Evolutionary conservation across 2,797 vertebrate species (phyloP), one percentile per base, ranked within the genome.

Genomic region (Scarus forsteni): DNA sequence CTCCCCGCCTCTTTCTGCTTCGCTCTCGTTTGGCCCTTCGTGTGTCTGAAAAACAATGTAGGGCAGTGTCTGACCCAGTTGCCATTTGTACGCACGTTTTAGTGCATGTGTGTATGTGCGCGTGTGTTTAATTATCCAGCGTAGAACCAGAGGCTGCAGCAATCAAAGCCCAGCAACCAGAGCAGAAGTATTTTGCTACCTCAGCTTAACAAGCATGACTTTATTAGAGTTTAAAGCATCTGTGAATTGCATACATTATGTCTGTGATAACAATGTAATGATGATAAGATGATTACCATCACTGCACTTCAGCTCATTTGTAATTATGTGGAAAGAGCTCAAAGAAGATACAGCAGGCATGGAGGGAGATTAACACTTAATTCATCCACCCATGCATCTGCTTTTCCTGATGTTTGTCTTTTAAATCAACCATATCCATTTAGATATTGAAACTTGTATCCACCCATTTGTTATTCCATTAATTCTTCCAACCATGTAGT

Each of bases 1-100:
- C 65, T 86, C 27, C 16, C 36, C 16, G 52, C 54, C 62, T 72
- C 45, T 75, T 63, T 79, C 72, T 77, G 60, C 78, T 83, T 81
- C 35, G 64, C 65, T 73, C 70, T 76, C 78, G 69, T 85, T 85
- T 86, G 43, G 66, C 85, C 81, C 74, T 88, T 81, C 77, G 80
- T 77, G 77, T 74, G 76, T 85, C 74, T 80, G 77, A 85, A 83
- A 88, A 89, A 90, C 90, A 91, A 92, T 90, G 87, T 91, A 89
- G 89, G 91, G 73, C 91, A 86, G 62, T 66, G 81, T 90, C 89
- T 93, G 91, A 93, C 92, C 92, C 86, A 93, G 82, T 91, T 93
- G 92, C 88, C 85, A 89, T 80, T 74, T 75, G 67, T 53, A 62
- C 75, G 62, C 82, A 62, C 35, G 4, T 67, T 55, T 67, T 15